These are phyloP conservation scores for Hermatobates lingyangjiaoensis DNA, from an alignment of 1,140 invertebrate genomes.

Conservation along the genomic window DNA sequence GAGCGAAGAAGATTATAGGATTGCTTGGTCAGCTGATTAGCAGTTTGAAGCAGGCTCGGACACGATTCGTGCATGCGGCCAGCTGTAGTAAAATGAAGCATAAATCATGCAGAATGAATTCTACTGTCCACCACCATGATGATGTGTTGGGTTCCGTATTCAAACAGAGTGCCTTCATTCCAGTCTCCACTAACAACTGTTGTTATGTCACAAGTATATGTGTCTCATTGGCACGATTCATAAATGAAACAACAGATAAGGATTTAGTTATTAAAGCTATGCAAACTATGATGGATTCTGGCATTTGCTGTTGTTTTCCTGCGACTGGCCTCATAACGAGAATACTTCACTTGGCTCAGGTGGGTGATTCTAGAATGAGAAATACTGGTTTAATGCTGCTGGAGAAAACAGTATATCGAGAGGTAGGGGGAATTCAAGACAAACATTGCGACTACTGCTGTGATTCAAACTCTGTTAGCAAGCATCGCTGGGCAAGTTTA, in stretches of 20 bases:
- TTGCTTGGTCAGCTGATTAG: conserved; percentile 34
- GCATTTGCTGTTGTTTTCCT: conserved; percentile 43
- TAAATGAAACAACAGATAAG: conserved; percentile 25
- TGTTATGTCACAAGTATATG: conserved; percentile 38
- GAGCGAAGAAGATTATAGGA: conserved; percentile 34
- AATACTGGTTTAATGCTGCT: conserved; percentile 26
- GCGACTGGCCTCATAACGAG: conserved; percentile 24
- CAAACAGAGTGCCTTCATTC: conserved; percentile 19
- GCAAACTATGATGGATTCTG: conserved; percentile 32
- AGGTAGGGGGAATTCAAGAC: conserved; percentile 26
- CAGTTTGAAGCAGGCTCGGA: conserved; percentile 33
- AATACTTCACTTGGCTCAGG: conserved; percentile 24
- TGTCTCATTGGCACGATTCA: conserved; percentile 30
- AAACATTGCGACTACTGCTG: conserved; percentile 6
- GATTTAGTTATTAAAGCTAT: conserved; percentile 30
- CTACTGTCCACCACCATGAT: conserved; percentile 34
- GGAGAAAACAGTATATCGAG: conserved; percentile 36
- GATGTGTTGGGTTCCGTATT: conserved; percentile 31
- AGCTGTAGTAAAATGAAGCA: conserved; percentile 30
- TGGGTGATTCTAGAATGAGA: conserved; percentile 20
- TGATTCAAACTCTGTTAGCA: conserved; percentile 5
- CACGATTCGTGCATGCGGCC: conserved; percentile 32
- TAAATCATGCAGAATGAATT: conserved; percentile 27
- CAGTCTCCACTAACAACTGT: conserved; percentile 17
- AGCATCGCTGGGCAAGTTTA: conserved; percentile 20